Conservation (phyloP, 1,140 invertebrate species). For the Lepidostoma basale region DNA sequence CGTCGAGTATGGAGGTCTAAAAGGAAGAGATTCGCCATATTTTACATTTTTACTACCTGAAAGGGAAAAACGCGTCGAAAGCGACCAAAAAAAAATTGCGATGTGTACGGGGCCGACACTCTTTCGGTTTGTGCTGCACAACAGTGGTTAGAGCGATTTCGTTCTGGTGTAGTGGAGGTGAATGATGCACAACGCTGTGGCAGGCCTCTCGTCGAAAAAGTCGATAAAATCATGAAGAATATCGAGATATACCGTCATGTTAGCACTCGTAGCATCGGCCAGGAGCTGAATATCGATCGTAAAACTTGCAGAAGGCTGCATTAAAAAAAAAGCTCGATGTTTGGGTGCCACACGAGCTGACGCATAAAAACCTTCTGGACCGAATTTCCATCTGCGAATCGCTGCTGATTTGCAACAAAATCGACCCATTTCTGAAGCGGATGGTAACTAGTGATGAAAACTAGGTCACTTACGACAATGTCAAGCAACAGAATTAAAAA, state of each 20-base stretch:
- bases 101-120: constrained; percentile 8
- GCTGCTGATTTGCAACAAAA: constrained; percentile 9
- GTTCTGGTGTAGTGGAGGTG: constrained; percentile 7
- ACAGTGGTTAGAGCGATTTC: constrained; percentile 7
- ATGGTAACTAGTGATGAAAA: constrained; percentile 7
- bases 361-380: constrained; percentile 5
- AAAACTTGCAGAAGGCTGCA: too few relatives aligned
- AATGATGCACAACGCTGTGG: constrained; percentile 4
- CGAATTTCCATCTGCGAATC: constrained; percentile 9
- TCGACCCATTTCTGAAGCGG: constrained; percentile 2
- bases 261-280: constrained; percentile 8
- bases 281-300: not conserved
- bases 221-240: constrained; percentile 4
- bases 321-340: constrained; percentile 9
- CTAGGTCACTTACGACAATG: too few relatives aligned
- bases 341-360: constrained; percentile 3
- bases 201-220: constrained; percentile 5
- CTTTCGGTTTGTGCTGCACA: constrained; percentile 1
- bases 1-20: not conserved
- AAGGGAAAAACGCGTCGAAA: not conserved
- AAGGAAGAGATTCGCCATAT: constrained; percentile 1
- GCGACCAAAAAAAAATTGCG: not conserved
- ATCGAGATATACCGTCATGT: constrained; percentile 1
- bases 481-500: too few relatives aligned
- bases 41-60: constrained; percentile 1